Conservation (phyloP, 2,888 invertebrate species). For the Germaria angustata region DNA sequence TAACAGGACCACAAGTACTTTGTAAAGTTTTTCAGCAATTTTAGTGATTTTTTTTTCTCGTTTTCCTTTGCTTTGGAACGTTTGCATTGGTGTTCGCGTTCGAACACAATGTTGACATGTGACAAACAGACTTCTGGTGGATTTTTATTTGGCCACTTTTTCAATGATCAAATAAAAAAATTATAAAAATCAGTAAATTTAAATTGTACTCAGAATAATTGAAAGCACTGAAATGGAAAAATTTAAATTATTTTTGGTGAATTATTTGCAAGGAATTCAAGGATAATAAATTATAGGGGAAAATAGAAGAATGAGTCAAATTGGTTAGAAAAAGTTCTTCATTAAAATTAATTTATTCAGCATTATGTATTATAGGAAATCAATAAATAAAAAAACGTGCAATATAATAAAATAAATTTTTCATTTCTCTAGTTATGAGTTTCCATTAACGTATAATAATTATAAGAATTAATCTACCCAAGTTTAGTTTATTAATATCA, state of each 20-base stretch:
- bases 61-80: not conserved
- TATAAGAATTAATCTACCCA: too few species aligned
- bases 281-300: not conserved
- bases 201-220: conserved; percentile 27
- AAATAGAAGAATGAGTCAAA: not conserved
- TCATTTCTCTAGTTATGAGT: too few species aligned
- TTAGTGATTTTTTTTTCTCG: not conserved
- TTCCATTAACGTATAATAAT: too few species aligned
- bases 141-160: not conserved
- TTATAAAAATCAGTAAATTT: conserved; percentile 16
- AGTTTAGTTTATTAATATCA: too few species aligned
- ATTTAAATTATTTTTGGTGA: conserved; percentile 31
- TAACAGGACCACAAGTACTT: conserved; percentile 36
- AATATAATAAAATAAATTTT: too few species aligned
- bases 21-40: conserved; percentile 38
- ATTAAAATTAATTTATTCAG: too few species aligned
- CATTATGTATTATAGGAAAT: too few species aligned
- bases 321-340: too few species aligned
- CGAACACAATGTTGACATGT: conserved; percentile 42
- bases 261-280: not conserved
- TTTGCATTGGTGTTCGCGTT: not conserved
- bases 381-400: too few species aligned
- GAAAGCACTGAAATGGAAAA: conserved; percentile 35
- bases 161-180: too few species aligned
- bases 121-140: conserved; percentile 39